Base-by-base conservation (phyloP, 2,113 vertebrate species). In the Orthochromis indermauri region DNA sequence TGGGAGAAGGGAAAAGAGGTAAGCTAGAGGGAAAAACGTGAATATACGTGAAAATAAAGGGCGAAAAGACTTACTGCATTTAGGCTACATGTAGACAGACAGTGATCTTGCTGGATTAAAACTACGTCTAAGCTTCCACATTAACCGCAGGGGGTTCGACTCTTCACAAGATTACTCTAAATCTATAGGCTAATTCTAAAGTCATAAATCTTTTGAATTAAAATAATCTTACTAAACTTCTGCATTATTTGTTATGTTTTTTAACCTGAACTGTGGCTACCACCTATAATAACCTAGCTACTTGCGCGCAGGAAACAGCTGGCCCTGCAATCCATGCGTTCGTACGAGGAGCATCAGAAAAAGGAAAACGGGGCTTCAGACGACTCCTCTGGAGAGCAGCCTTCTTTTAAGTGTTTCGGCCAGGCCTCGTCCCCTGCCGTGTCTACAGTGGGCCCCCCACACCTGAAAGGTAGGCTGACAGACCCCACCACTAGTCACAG, bases 1-100 rank as follows among this genome's bases (percentile, higher is more conserved):
- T 95, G 99, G 99, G 66, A 97, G 98, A 89, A 96, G 99, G 89
- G 99, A 99, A 89, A 99, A 99, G 94, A 97, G 99, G 99, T 99
- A 95, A 97, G 96, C 51, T 24, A 82, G 21, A 54, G 6, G 14
- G 21, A 5, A 10, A 42, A 76, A 79, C 53, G 33, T 31, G 26
- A 6, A 57, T 78, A 13, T 57, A 24, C 2, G 3, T 7, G 1
- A 53, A 17, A 26, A 21, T 14, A 59, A 31, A 26, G 12, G 17
- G 13, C 8, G 5, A 63, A 63, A 63, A 11, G 10, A 17, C 73
- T 55, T 53, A 76, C 11, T 40, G n/a, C 13, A 28, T n/a, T 31
- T 9, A 51, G 73, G 45, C 17, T 78, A 11, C 42, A 78, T 51
- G 26, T 51, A 83, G 59, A 54, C 31, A 82, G 35, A 55, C 19